A percentile compares a stretch with the other conserved stretches of the same genome.
Conservation (phyloP, 2,888 invertebrate genomes). For the Scelioninae gen. 1 region DNA sequence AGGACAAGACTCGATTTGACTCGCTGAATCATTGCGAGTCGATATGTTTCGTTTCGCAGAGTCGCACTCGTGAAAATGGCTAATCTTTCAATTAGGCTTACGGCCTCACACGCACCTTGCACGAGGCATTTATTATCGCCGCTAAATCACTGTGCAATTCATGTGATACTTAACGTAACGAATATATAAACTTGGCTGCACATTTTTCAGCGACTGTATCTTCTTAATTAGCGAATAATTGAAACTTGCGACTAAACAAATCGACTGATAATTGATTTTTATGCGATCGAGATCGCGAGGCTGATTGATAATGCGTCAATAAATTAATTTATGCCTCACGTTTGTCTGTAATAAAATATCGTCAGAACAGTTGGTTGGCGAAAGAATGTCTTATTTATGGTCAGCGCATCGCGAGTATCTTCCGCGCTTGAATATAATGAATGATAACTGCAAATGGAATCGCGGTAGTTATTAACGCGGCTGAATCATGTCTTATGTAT, state of each 20-base stretch:
- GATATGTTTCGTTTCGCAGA: constrained; percentile 8
- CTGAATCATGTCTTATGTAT: constrained; percentile 27
- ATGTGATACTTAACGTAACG: constrained; percentile 30
- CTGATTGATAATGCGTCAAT: constrained; percentile 17
- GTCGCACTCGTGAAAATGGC: constrained; percentile 21
- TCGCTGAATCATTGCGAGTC: constrained; percentile 24
- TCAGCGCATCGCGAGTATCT: not conserved
- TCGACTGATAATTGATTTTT: constrained; percentile 12
- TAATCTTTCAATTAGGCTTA: constrained; percentile 35
- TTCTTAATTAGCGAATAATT: constrained; percentile 33
- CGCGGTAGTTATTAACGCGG: constrained; percentile 39
- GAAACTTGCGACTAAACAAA: not conserved
- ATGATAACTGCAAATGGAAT: constrained; percentile 32
- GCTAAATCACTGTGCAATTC: constrained; percentile 28
- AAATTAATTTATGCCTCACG: constrained; percentile 14
- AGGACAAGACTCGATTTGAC: no score
- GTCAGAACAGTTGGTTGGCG: constrained; percentile 3
- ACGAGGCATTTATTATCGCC: constrained; percentile 24
- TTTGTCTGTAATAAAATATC: constrained; percentile 7
- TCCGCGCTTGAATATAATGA: constrained; percentile 18
- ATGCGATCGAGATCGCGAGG: not conserved
- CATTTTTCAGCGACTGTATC: constrained; percentile 26
- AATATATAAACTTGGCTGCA: constrained; percentile 32
- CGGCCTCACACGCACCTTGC: constrained; percentile 15
- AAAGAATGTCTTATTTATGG: constrained; percentile 32